Evolutionary conservation across 2,888 invertebrate genomes (phyloP).

Genomic region (Nemapogon koenigi): DNA sequence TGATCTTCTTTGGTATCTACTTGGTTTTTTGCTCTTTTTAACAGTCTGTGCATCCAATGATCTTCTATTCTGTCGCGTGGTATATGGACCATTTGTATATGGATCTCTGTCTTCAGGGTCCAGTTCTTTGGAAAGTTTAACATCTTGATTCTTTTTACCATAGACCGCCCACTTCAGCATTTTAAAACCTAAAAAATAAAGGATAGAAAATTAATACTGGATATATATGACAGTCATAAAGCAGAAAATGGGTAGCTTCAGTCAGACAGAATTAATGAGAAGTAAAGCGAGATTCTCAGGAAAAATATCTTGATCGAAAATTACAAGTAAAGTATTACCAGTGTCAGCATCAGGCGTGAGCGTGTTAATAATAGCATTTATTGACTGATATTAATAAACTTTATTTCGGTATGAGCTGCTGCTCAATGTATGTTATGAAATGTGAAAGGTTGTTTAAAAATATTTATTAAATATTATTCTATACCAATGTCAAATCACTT

Average conservation of each 20-base stretch:
- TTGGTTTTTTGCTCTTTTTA: conserved; percentile 52
- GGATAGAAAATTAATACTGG: conserved; percentile 11
- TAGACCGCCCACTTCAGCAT: conserved; percentile 72
- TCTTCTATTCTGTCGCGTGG: conserved; percentile 30
- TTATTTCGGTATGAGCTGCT: no score
- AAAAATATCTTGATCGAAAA: no score
- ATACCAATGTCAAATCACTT: no score
- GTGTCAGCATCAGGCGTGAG: no score
- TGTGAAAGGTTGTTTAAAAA: no score
- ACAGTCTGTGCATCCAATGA: conserved; percentile 47
- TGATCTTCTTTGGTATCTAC: conserved; percentile 51
- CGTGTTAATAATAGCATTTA: no score
- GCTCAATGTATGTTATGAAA: no score
- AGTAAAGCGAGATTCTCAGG: background rate
- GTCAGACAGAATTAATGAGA: no score
- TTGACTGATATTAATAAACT: no score
- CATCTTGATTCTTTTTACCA: conserved; percentile 49
- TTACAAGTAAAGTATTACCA: no score
- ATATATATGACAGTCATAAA: conserved; percentile 5
- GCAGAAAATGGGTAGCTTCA: no score
- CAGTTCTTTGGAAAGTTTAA: conserved; percentile 24
- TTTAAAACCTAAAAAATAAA: conserved; percentile 38
- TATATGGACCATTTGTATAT: conserved; percentile 26
- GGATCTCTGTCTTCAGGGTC: conserved; percentile 26
- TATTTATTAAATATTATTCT: no score